These are phyloP conservation scores for Tenebrosternarchus preto DNA, from an alignment of 2,113 vertebrate species.

Conservation along the genomic window DNA sequence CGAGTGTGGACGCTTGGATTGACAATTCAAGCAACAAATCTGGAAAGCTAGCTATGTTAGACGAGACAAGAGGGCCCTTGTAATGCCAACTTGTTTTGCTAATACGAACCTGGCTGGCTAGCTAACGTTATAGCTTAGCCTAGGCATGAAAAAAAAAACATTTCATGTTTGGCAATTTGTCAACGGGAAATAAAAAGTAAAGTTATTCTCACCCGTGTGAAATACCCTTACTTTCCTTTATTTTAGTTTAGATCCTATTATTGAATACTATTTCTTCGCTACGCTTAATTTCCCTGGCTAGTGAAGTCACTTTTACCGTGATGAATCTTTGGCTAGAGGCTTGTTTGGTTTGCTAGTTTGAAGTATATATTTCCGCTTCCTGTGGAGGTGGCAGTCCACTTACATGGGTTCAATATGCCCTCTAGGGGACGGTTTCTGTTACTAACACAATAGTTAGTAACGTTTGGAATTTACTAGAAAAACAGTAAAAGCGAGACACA, in stretches of 20 bases:
- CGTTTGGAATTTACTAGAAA: no score
- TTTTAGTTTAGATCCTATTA: background rate
- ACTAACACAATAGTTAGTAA: background rate
- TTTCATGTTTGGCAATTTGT: no score
- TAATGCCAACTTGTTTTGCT: background rate
- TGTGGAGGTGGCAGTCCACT: background rate
- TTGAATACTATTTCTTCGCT: background rate
- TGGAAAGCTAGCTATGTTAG: background rate
- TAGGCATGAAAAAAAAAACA: background rate
- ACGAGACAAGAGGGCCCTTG: background rate
- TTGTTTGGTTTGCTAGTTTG: slow-evolving; percentile 24
- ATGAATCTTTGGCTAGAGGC: slow-evolving; percentile 12
- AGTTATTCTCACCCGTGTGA: background rate
- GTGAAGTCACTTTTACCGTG: background rate
- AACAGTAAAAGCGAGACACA: no score
- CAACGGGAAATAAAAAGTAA: background rate
- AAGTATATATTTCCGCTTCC: slow-evolving; percentile 40
- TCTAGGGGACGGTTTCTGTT: background rate
- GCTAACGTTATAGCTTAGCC: no score
- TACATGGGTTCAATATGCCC: background rate
- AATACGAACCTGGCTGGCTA: slow-evolving; percentile 30
- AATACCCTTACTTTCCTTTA: background rate
- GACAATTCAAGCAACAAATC: background rate
- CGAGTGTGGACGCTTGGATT: no score
- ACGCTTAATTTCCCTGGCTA: background rate